Evolutionary conservation across 2,888 invertebrate species (phyloP).

Genomic region (Halocaridina rubra): DNA sequence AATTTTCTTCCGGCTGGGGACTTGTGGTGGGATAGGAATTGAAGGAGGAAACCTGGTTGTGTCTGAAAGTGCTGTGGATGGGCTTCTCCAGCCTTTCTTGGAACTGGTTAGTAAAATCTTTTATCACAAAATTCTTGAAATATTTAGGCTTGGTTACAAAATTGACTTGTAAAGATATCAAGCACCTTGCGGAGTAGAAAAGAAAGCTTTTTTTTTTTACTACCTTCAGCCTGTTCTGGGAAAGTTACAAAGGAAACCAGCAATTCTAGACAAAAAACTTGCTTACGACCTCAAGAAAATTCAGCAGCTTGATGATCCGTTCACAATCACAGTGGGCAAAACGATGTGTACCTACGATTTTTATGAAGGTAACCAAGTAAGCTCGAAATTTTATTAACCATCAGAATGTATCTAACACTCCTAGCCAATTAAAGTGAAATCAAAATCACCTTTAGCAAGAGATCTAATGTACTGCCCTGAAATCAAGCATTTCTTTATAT

Average conservation of each 20-base stretch:
- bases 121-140: background rate
- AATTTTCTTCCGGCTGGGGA: constrained; percentile 90
- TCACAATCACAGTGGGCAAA: constrained; percentile 87
- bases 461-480: background rate
- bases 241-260: constrained; percentile 82
- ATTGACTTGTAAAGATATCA: background rate
- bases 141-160: background rate
- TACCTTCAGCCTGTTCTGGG: constrained; percentile 82
- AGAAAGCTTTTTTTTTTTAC: background rate
- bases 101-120: constrained; percentile 80
- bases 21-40: constrained; percentile 92
- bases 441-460: background rate
- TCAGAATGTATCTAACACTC: background rate
- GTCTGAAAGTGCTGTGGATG: constrained; percentile 91
- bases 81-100: constrained; percentile 81
- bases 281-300: constrained; percentile 82
- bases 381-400: constrained; percentile 12
- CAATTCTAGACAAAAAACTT: constrained; percentile 84
- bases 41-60: constrained; percentile 95
- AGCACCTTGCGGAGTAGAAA: background rate
- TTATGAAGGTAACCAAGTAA: constrained; percentile 93
- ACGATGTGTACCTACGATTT: constrained; percentile 98
- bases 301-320: constrained; percentile 80
- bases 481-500: too few species aligned
- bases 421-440: background rate